Conservation (phyloP, 1,140 invertebrate genomes). For the Phthorimaea operculella region DNA sequence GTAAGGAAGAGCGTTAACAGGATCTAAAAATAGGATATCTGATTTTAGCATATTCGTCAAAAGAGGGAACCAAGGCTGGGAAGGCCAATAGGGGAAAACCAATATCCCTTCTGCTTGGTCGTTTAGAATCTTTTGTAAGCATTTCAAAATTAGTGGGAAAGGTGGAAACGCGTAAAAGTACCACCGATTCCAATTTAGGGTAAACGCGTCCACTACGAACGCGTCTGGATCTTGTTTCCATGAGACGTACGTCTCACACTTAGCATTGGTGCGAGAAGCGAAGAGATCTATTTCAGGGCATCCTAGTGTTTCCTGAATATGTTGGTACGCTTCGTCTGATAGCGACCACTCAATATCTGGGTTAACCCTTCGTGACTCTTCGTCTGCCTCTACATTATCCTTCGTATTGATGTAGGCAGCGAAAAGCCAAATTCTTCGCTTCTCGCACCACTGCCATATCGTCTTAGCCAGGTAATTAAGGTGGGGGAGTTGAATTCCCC, state of each 20-base stretch:
- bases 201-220: neutral
- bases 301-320: too few relatives aligned
- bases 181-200: neutral
- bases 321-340: too few relatives aligned
- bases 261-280: constrained; percentile 4
- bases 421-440: too few relatives aligned
- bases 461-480: too few relatives aligned
- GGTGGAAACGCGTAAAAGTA: constrained; percentile 2
- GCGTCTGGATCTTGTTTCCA: constrained; percentile 1
- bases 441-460: too few relatives aligned
- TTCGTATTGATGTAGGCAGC: too few relatives aligned
- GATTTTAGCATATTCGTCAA: constrained; percentile 9
- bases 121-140: neutral
- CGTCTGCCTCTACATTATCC: too few relatives aligned
- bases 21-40: constrained; percentile 15
- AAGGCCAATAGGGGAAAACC: constrained; percentile 5
- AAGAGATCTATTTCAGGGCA: too few relatives aligned
- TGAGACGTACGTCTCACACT: neutral
- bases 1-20: constrained; percentile 11
- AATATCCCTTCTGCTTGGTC: neutral
- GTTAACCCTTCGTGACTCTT: too few relatives aligned
- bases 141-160: neutral
- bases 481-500: too few relatives aligned
- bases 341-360: too few relatives aligned
- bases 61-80: constrained; percentile 24